Conservation (phyloP, 2,113 vertebrate genomes). For the Australoheros scitulus region DNA sequence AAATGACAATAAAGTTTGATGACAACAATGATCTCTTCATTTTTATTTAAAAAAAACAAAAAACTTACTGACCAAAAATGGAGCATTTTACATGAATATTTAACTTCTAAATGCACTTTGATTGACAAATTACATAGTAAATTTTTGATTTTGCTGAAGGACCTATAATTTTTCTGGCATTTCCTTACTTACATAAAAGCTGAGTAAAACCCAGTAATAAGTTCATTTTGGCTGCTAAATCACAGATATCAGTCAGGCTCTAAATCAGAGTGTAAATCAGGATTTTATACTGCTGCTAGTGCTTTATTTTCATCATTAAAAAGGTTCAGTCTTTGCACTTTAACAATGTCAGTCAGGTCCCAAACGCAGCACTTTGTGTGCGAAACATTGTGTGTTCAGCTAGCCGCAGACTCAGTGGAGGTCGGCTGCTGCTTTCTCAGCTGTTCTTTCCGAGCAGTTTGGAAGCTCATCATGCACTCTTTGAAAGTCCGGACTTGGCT, state of each 20-base stretch:
- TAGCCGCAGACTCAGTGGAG: constrained; percentile 29
- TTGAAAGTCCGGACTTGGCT: constrained; percentile 84
- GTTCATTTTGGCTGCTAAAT: not conserved
- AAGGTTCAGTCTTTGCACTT: not conserved
- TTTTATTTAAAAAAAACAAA: not conserved
- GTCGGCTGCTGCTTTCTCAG: constrained; percentile 46
- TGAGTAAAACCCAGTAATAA: not conserved
- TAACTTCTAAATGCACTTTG: not conserved
- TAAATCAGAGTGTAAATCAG: not conserved
- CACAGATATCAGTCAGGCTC: not conserved
- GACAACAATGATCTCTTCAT: not conserved
- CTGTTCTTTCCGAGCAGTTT: constrained; percentile 74
- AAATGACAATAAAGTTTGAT: too few relatives aligned
- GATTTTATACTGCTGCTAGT: not conserved
- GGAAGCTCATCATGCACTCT: constrained; percentile 86
- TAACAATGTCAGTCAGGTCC: not conserved
- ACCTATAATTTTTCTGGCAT: not conserved
- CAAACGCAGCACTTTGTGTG: not conserved
- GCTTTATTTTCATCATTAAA: constrained; percentile 21
- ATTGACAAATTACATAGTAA: not conserved
- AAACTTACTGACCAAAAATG: not conserved
- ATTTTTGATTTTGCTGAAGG: not conserved
- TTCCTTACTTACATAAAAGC: not conserved
- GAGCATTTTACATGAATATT: not conserved
- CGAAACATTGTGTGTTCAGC: constrained; percentile 22